Conservation (phyloP, 2,797 vertebrate species). For the Ambastaia sidthimunki region DNA sequence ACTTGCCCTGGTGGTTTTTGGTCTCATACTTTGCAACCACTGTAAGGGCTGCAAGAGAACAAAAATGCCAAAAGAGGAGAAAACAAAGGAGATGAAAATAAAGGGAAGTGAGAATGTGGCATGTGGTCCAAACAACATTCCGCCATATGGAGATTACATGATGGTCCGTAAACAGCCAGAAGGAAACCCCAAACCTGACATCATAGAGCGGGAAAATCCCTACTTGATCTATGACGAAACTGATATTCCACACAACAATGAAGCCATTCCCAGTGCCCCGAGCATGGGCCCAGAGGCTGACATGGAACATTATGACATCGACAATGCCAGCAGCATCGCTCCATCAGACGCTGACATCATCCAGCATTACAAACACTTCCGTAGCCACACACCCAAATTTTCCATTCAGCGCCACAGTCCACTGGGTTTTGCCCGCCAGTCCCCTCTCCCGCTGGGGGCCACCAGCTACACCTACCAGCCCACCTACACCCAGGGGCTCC, state of each 20-base stretch:
- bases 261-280: slow-evolving; percentile 90
- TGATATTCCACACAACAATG: slow-evolving; percentile 83
- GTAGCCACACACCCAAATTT: slow-evolving; percentile 95
- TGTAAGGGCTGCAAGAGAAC: slow-evolving; percentile 85
- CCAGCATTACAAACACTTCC: slow-evolving; percentile 97
- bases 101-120: slow-evolving; percentile 97
- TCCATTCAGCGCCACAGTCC: slow-evolving; percentile 98
- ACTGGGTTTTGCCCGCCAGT: slow-evolving; percentile 92
- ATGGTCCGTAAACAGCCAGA: slow-evolving; percentile 95
- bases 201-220: slow-evolving; percentile 96
- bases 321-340: slow-evolving; percentile 97
- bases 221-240: slow-evolving; percentile 98
- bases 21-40: slow-evolving; percentile 94
- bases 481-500: slow-evolving; percentile 85
- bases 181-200: slow-evolving; percentile 96
- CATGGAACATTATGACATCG: slow-evolving; percentile 97
- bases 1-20: slow-evolving; percentile 90
- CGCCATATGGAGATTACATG: slow-evolving; percentile 93
- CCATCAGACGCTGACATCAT: slow-evolving; percentile 96
- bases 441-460: slow-evolving; percentile 92
- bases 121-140: slow-evolving; percentile 94
- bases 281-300: slow-evolving; percentile 85
- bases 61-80: slow-evolving; percentile 86
- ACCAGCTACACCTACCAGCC: slow-evolving; percentile 94
- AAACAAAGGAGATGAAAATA: slow-evolving; percentile 94